Base-by-base conservation (phyloP, 2,113 vertebrate genomes). In the Coreoperca whiteheadi region DNA sequence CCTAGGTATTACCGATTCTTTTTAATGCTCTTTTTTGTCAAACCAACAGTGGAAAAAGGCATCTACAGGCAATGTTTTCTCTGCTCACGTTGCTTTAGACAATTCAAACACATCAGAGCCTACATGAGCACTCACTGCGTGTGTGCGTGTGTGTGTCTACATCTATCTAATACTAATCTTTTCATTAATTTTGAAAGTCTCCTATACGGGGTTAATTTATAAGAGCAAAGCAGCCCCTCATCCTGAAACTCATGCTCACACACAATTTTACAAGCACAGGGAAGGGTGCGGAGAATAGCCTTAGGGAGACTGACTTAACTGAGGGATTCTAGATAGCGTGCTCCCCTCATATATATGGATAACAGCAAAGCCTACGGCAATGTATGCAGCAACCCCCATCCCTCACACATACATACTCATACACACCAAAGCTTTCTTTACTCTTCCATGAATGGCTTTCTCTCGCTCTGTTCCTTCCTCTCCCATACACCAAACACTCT, bases 341-440 rank as follows among this genome's bases (percentile, higher is more conserved):
- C 88, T 82, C 87, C 70, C 89, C 88, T 90, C 90, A 91, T 90
- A 87, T 92, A 88, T 92, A 92, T 90, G 90, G 86, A 94, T 90
- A 91, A 85, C 88, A 79, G 81, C 71, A 79, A 85, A 86, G 87
- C 88, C 84, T 66, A 84, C 86, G 80, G 88, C 83, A 57, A 87
- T 72, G 63, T 75, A 85, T 83, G 89, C 85, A 85, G 77, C 79
- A 86, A 81, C 82, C 74, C 79, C 85, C 83, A 84, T 68, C 85
- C 57, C 43, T 65, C 79, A 57, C 50, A 53, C 80, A 79, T 20
- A 84, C 67, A 81, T 9, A 70, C 34, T 51, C 66, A 69, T 48
- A 56, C 56, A 67, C 66, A 87, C 79, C 63, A 84, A 87, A 79
- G 82, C 67, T 83, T 82, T 39, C 63, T 63, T 70, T 86, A 67